Conservation (phyloP, 1,140 invertebrate genomes). For the Trichonephila clavata region DNA sequence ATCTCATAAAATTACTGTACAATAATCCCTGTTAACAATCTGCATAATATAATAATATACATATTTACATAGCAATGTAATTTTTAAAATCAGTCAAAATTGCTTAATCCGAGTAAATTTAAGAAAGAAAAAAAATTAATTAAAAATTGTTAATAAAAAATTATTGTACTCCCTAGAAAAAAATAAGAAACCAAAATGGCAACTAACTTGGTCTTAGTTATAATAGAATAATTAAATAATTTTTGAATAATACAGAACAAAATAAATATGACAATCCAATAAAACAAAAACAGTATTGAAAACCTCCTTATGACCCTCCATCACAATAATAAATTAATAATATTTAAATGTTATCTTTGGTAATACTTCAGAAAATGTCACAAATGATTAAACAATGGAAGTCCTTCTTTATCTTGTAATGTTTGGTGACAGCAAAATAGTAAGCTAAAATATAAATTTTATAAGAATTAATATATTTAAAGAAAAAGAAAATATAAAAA, state of each 20-base stretch:
- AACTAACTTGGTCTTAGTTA: too few relatives aligned
- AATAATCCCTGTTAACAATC: too few relatives aligned
- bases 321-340: slow-evolving; percentile 16
- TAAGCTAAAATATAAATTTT: slow-evolving; percentile 38
- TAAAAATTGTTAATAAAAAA: too few relatives aligned
- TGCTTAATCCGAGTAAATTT: too few relatives aligned
- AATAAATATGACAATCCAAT: background rate
- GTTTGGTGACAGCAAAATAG: slow-evolving; percentile 45
- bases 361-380: background rate
- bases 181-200: too few relatives aligned
- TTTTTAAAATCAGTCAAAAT: too few relatives aligned
- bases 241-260: background rate
- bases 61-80: too few relatives aligned
- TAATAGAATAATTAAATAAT: background rate
- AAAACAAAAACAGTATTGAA: background rate
- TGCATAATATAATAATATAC: too few relatives aligned
- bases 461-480: background rate
- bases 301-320: background rate
- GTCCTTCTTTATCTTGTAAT: slow-evolving; percentile 6
- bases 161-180: too few relatives aligned
- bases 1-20: too few relatives aligned
- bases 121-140: too few relatives aligned
- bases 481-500: background rate
- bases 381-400: background rate
- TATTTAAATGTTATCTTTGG: slow-evolving; percentile 10